These are phyloP conservation scores for Mesodorylaimus sp. DNA, from an alignment of 2,888 invertebrate species.

Conservation along the genomic window DNA sequence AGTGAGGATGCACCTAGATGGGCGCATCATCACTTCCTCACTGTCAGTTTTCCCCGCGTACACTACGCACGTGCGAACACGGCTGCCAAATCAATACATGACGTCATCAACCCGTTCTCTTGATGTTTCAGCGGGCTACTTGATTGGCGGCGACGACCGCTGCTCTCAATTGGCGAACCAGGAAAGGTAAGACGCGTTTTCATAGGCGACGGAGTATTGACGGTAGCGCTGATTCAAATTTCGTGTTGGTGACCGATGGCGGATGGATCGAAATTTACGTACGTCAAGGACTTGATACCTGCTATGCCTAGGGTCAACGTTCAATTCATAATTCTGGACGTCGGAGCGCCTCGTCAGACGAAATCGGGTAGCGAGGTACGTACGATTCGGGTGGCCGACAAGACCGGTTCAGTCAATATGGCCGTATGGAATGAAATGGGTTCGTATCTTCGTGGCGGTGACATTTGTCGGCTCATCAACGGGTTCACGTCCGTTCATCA, in stretches of 20 bases:
- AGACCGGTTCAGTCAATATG: conserved; percentile 70
- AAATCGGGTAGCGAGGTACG: conserved; percentile 89
- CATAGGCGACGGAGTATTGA: too few relatives aligned
- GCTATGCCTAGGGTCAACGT: conserved; percentile 79
- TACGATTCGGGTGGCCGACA: conserved; percentile 80
- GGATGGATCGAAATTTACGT: conserved; percentile 37
- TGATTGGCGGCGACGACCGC: too few relatives aligned
- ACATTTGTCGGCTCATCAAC: conserved; percentile 49
- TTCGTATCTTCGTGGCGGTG: conserved; percentile 65
- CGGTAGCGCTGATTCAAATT: too few relatives aligned
- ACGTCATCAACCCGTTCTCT: too few relatives aligned
- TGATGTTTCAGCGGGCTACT: too few relatives aligned
- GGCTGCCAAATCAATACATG: too few relatives aligned
- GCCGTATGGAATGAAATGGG: conserved; percentile 94
- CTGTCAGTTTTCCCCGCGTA: too few relatives aligned
- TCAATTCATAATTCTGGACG: conserved; percentile 77
- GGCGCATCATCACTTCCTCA: too few relatives aligned
- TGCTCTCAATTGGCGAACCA: too few relatives aligned
- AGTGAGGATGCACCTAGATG: too few relatives aligned
- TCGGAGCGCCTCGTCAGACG: conserved; percentile 54
- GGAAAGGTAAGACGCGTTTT: too few relatives aligned
- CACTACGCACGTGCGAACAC: too few relatives aligned
- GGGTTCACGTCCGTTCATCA: conserved; percentile 57
- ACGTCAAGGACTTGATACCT: conserved; percentile 69
- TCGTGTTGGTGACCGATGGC: not conserved